Percentiles rank a stretch among this genome's conserved stretches.
These are phyloP conservation scores for Casuarius casuarius DNA, from an alignment of 2,113 vertebrate species.

Conservation along the genomic window DNA sequence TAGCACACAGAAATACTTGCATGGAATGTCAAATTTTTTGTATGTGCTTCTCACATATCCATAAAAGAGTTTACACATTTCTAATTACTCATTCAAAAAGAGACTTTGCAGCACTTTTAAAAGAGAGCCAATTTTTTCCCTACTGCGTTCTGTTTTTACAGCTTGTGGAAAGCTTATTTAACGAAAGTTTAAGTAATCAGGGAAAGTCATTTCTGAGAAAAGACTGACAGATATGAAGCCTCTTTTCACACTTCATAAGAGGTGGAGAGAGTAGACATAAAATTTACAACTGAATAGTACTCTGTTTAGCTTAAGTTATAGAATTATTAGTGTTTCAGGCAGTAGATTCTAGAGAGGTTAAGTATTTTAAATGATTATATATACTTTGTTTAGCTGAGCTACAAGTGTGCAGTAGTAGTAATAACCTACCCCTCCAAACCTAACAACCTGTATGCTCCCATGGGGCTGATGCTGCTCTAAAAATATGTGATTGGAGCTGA, in stretches of 20 bases:
- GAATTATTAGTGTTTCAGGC: constrained; percentile 45
- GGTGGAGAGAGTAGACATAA: constrained; percentile 66
- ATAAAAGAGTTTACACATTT: constrained; percentile 74
- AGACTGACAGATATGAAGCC: constrained; percentile 72
- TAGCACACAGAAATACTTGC: constrained; percentile 62
- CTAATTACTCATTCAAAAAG: constrained; percentile 75
- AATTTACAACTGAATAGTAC: constrained; percentile 52
- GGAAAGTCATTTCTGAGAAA: constrained; percentile 64
- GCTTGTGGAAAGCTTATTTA: constrained; percentile 73
- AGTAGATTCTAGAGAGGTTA: not conserved
- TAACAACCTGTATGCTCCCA: not conserved
- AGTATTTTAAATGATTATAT: not conserved
- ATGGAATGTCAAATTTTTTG: constrained; percentile 61
- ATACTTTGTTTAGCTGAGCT: not conserved
- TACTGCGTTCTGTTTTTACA: constrained; percentile 73
- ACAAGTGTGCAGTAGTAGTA: not conserved
- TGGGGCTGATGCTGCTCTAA: not conserved
- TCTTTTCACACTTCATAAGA: constrained; percentile 71
- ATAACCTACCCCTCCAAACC: not conserved
- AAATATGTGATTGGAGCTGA: constrained; percentile 38
- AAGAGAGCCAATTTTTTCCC: constrained; percentile 67
- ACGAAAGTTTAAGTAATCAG: constrained; percentile 73
- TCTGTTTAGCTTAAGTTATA: constrained; percentile 54
- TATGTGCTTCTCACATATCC: constrained; percentile 69
- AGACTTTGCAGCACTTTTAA: constrained; percentile 71